These are phyloP conservation scores for Lissonota sp. DNA, from an alignment of 2,888 invertebrate species.

Conservation along the genomic window DNA sequence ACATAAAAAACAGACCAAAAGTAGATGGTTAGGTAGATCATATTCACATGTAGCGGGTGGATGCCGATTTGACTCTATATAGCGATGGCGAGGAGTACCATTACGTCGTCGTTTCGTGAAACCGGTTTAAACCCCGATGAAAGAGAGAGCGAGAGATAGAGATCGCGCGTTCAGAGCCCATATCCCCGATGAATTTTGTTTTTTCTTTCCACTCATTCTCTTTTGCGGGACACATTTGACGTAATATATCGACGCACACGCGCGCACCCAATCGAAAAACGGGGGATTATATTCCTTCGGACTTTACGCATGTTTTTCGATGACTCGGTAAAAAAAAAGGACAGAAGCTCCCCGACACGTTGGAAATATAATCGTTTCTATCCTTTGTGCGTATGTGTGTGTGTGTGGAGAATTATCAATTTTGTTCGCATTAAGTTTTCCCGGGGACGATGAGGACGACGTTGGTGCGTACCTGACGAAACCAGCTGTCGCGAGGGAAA, in stretches of 20 bases:
- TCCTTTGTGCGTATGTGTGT: slow-evolving; percentile 67
- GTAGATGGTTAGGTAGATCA: slow-evolving; percentile 59
- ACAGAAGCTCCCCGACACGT: slow-evolving; percentile 24
- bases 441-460: slow-evolving; percentile 67
- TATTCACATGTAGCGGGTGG: slow-evolving; percentile 40
- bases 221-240: slow-evolving; percentile 44
- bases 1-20: slow-evolving; percentile 63
- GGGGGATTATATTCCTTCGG: slow-evolving; percentile 33
- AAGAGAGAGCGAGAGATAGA: slow-evolving; percentile 39
- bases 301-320: slow-evolving; percentile 50
- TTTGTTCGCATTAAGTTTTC: slow-evolving; percentile 77
- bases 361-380: slow-evolving; percentile 76
- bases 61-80: slow-evolving; percentile 55
- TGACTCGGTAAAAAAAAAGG: slow-evolving; percentile 41
- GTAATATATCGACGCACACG: slow-evolving; percentile 61
- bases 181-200: slow-evolving; percentile 36
- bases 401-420: slow-evolving; percentile 74
- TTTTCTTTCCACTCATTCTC: slow-evolving; percentile 4
- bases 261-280: slow-evolving; percentile 47
- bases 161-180: slow-evolving; percentile 46
- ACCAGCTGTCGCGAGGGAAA: slow-evolving; percentile 61
- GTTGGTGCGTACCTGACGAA: slow-evolving; percentile 73
- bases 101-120: slow-evolving; percentile 74
- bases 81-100: slow-evolving; percentile 65
- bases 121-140: slow-evolving; percentile 71